Evolutionary conservation across 2,113 vertebrate species (phyloP).

Genomic region (Sprattus sprattus): DNA sequence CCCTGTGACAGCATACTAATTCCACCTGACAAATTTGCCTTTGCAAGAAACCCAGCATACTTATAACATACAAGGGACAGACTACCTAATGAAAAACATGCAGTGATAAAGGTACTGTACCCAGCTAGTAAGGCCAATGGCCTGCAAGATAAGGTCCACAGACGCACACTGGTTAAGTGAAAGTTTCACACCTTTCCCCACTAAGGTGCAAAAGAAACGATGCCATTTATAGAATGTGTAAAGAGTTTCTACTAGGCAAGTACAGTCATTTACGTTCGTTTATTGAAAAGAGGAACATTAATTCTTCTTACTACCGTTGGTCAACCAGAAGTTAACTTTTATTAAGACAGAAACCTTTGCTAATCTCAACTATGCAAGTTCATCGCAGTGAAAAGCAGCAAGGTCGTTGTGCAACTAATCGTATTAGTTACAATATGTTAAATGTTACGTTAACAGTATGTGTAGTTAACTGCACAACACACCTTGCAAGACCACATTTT

Average conservation of each 20-base stretch:
- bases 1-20: constrained; percentile 33
- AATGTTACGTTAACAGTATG: neutral
- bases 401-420: neutral
- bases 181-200: neutral
- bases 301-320: neutral
- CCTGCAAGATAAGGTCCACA: neutral
- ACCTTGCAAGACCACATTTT: neutral
- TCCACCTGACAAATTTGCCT: constrained; percentile 25
- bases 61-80: too few relatives aligned
- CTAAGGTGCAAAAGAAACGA: neutral
- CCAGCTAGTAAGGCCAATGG: neutral
- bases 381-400: neutral
- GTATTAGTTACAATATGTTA: neutral
- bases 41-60: neutral
- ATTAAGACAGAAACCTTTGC: neutral
- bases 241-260: neutral
- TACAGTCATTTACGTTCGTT: neutral
- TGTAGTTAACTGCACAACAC: neutral
- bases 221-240: neutral
- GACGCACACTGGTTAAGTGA: neutral
- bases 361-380: neutral
- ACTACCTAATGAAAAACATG: neutral
- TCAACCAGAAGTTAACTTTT: neutral
- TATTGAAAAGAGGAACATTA: neutral
- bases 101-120: neutral